These are phyloP conservation scores for Pardosa pseudoannulata DNA, from an alignment of 2,888 invertebrate species.

Conservation along the genomic window DNA sequence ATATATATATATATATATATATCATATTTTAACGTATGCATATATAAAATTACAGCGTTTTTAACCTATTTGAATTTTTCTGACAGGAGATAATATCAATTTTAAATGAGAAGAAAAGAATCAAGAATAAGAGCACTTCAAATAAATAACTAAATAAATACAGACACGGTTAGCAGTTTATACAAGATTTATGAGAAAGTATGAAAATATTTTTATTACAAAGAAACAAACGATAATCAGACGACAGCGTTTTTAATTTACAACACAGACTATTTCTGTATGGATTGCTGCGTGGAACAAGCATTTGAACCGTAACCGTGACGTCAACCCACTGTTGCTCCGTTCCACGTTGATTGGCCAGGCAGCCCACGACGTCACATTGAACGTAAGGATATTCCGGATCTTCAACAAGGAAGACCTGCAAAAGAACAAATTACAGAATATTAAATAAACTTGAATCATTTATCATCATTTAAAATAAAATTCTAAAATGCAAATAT, in stretches of 20 bases:
- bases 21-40: too few relatives aligned
- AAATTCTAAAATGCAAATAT: too few relatives aligned
- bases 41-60: too few relatives aligned
- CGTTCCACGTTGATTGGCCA: background rate
- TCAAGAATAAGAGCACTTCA: too few relatives aligned
- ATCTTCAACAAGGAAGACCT: constrained; percentile 32
- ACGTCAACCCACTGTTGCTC: constrained; percentile 15
- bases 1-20: too few relatives aligned
- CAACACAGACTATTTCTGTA: constrained; percentile 44
- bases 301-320: constrained; percentile 40
- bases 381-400: constrained; percentile 21
- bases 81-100: too few relatives aligned
- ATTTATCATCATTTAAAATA: too few relatives aligned
- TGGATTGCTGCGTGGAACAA: constrained; percentile 9
- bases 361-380: background rate
- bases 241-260: constrained; percentile 31
- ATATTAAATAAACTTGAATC: too few relatives aligned
- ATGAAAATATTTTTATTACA: constrained; percentile 11
- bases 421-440: background rate
- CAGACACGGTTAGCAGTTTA: too few relatives aligned
- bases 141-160: too few relatives aligned
- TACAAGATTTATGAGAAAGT: background rate
- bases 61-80: too few relatives aligned
- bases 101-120: too few relatives aligned
- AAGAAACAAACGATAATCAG: constrained; percentile 15